Conservation (phyloP, 2,888 invertebrate genomes). For the Limnephilus lunatus region DNA sequence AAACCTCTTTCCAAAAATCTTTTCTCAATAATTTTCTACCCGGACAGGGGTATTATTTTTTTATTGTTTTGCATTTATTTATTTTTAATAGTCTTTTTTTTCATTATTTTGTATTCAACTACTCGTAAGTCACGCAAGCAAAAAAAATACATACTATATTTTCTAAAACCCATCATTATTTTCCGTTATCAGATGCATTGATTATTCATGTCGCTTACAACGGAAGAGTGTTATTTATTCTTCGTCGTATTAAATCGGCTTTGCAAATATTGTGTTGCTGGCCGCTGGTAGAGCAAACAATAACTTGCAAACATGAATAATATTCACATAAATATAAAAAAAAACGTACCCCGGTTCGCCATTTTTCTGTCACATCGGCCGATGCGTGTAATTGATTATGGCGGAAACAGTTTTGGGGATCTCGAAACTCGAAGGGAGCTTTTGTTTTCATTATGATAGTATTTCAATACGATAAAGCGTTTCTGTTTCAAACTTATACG, state of each 20-base stretch:
- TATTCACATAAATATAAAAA: slow-evolving; percentile 19
- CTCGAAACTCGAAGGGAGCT: slow-evolving; percentile 9
- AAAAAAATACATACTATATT: background rate
- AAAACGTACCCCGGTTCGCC: slow-evolving; percentile 3
- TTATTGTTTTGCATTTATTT: too few species aligned
- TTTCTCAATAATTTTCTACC: too few species aligned
- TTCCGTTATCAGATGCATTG: background rate
- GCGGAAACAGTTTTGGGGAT: slow-evolving; percentile 21
- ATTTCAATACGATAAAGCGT: slow-evolving; percentile 2
- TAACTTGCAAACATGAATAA: slow-evolving; percentile 42
- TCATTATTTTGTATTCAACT: background rate
- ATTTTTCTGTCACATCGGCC: slow-evolving; percentile 18
- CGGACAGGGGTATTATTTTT: too few species aligned
- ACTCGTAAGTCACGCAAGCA: background rate
- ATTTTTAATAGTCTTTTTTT: too few species aligned
- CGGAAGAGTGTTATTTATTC: slow-evolving; percentile 34
- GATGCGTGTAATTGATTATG: slow-evolving; percentile 41
- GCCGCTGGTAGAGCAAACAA: slow-evolving; percentile 41
- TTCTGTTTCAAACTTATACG: background rate
- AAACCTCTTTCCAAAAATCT: too few species aligned
- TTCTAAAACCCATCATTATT: background rate
- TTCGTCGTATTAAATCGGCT: slow-evolving; percentile 25
- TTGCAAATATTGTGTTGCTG: slow-evolving; percentile 32
- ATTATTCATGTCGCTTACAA: slow-evolving; percentile 8
- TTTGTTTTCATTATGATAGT: slow-evolving; percentile 30